A percentile compares a stretch with the other conserved stretches of the same genome.
Evolutionary conservation across 2,888 invertebrate species (phyloP).

Genomic region (Blastobasis lacticolella): DNA sequence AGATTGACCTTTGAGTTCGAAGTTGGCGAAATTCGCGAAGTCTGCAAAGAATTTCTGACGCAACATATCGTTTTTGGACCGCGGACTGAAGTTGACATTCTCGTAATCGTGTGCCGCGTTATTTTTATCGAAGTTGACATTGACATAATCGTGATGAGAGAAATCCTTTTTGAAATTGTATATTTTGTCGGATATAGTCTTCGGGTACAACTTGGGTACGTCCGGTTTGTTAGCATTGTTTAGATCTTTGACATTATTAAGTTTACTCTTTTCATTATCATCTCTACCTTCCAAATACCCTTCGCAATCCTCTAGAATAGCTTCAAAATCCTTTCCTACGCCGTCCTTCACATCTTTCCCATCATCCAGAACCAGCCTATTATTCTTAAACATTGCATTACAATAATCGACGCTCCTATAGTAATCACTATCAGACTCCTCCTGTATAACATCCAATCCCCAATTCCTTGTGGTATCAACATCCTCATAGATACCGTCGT

Average conservation of each 20-base stretch:
- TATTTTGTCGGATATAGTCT: conserved; percentile 53
- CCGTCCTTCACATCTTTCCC: conserved; percentile 20
- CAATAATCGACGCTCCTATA: conserved; percentile 62
- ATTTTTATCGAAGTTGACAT: conserved; percentile 37
- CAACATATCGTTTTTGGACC: conserved; percentile 50
- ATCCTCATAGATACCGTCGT: conserved; percentile 58
- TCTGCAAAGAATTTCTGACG: conserved; percentile 51
- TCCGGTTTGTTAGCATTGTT: conserved; percentile 4
- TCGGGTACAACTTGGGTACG: conserved; percentile 43
- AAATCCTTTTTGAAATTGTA: conserved; percentile 64
- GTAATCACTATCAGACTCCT: conserved; percentile 67
- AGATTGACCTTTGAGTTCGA: conserved; percentile 47
- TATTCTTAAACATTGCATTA: conserved; percentile 33
- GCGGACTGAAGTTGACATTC: conserved; percentile 28
- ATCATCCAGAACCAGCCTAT: conserved; percentile 18
- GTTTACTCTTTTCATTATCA: conserved; percentile 1
- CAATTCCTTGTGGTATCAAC: conserved; percentile 45
- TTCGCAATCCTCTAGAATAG: conserved; percentile 43
- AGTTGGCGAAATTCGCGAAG: conserved; percentile 37
- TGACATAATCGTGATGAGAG: conserved; percentile 54
- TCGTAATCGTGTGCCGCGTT: conserved; percentile 17
- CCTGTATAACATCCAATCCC: conserved; percentile 61
- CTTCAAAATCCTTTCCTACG: conserved; percentile 27
- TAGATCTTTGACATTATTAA: neutral
- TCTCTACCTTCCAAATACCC: conserved; percentile 24